phyloP scores from a whole-genome alignment of 1,140 invertebrate species.

The Zaprionus africanus region DNA sequence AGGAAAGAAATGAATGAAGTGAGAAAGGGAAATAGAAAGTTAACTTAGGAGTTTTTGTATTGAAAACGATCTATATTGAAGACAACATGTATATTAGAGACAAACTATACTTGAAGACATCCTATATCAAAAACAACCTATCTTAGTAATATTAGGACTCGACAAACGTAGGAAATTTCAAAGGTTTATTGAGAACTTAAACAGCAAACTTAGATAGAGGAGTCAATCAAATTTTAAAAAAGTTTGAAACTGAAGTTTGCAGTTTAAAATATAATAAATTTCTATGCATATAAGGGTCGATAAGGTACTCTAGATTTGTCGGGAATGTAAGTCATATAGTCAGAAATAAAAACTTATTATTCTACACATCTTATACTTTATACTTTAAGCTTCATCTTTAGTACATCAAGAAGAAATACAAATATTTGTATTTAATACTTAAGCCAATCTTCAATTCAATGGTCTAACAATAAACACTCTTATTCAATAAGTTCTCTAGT shows the following conservation, averaged over 20 bases:
- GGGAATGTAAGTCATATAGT: too few species aligned
- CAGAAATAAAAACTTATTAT: fast-evolving
- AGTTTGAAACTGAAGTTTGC: neutral
- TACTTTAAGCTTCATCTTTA: too few species aligned
- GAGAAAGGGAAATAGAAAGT: neutral
- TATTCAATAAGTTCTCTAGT: neutral
- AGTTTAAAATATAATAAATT: neutral
- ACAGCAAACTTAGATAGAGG: neutral
- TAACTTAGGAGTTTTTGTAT: neutral
- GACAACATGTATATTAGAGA: too few species aligned
- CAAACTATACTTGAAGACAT: too few species aligned
- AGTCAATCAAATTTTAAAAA: neutral
- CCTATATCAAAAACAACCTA: too few species aligned
- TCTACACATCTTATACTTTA: too few species aligned
- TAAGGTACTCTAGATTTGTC: neutral
- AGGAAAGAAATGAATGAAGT: neutral
- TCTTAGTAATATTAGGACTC: neutral
- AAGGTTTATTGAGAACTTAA: neutral
- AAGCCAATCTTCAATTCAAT: too few species aligned
- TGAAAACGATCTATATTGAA: neutral
- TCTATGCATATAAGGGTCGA: neutral
- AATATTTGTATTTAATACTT: too few species aligned
- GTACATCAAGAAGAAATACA: too few species aligned
- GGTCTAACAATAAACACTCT: neutral
- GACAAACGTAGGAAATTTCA: neutral